A percentile compares a stretch with the other conserved stretches of the same genome.
These are phyloP conservation scores for Zonotrichia albicollis DNA, from an alignment of 2,797 vertebrate genomes.

Conservation along the genomic window DNA sequence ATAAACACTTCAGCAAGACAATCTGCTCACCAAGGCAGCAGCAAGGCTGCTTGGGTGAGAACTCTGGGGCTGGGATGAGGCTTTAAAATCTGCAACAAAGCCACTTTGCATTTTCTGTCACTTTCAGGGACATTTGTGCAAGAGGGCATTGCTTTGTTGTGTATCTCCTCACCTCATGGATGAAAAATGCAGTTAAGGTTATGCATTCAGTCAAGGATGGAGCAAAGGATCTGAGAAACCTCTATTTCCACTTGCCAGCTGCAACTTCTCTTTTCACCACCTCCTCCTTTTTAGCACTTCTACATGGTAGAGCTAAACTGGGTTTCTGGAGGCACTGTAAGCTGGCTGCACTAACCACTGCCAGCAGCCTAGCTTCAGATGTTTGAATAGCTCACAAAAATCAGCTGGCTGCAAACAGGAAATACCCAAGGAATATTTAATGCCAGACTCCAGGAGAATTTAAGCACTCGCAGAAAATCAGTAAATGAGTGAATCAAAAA, in stretches of 20 bases:
- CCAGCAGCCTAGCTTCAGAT: neutral
- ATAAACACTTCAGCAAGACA: rapidly evolving
- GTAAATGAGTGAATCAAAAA: neutral
- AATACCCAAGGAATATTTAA: neutral
- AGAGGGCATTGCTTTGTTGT: neutral
- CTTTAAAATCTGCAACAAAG: neutral
- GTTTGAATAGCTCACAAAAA: neutral
- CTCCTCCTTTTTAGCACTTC: conserved; percentile 11
- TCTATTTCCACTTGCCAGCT: neutral
- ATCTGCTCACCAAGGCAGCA: neutral
- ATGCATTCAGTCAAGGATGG: neutral
- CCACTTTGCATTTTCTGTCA: neutral
- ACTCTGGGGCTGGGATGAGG: neutral
- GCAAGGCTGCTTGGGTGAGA: neutral
- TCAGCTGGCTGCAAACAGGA: neutral
- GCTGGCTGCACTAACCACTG: neutral
- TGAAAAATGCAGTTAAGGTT: neutral
- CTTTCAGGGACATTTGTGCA: neutral
- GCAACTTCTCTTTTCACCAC: neutral
- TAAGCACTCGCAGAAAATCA: neutral
- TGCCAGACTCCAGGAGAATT: neutral
- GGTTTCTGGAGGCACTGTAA: neutral
- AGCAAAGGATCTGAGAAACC: neutral
- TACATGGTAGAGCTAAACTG: neutral
- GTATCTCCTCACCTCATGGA: rapidly evolving